Evolutionary conservation across 2,888 invertebrate genomes (phyloP).

Genomic region (Colostygia pectinataria): DNA sequence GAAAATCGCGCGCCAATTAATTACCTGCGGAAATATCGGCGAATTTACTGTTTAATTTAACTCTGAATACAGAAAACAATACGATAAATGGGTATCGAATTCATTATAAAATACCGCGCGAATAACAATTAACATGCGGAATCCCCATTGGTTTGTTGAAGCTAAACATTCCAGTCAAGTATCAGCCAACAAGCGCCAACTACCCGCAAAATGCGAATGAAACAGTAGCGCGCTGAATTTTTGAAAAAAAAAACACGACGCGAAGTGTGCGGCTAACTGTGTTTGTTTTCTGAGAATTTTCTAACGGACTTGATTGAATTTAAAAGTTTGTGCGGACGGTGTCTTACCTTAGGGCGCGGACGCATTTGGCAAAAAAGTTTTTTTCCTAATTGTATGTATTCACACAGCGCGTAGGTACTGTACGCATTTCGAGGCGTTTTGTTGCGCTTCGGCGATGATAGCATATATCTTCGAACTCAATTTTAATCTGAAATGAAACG

Average conservation of each 20-base stretch:
- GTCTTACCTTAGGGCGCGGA: constrained; percentile 7
- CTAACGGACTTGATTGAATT: constrained; percentile 46
- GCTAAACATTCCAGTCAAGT: constrained; percentile 2
- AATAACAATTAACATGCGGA: constrained; percentile 20
- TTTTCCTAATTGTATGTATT: too few relatives aligned
- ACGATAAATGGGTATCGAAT: constrained; percentile 17
- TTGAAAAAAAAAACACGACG: constrained; percentile 3
- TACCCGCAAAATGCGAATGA: constrained; percentile 1
- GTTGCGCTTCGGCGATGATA: too few relatives aligned
- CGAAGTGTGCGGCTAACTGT: constrained; percentile 21
- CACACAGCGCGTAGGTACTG: too few relatives aligned
- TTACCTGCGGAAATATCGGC: constrained; percentile 25
- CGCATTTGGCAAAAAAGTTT: too few relatives aligned
- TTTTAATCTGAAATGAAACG: too few relatives aligned
- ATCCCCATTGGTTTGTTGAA: not conserved
- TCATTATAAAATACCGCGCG: constrained; percentile 12
- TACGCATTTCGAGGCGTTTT: too few relatives aligned
- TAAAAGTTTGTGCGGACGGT: constrained; percentile 36
- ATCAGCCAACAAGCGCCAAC: not conserved
- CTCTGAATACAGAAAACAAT: constrained; percentile 12
- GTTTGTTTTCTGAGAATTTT: constrained; percentile 39
- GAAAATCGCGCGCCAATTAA: constrained; percentile 24
- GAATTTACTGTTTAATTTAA: constrained; percentile 30
- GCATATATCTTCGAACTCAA: too few relatives aligned
- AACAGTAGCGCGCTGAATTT: not conserved